These are phyloP conservation scores for Eospalax fontanierii DNA, from an alignment of 2,797 vertebrate species.

Conservation along the genomic window DNA sequence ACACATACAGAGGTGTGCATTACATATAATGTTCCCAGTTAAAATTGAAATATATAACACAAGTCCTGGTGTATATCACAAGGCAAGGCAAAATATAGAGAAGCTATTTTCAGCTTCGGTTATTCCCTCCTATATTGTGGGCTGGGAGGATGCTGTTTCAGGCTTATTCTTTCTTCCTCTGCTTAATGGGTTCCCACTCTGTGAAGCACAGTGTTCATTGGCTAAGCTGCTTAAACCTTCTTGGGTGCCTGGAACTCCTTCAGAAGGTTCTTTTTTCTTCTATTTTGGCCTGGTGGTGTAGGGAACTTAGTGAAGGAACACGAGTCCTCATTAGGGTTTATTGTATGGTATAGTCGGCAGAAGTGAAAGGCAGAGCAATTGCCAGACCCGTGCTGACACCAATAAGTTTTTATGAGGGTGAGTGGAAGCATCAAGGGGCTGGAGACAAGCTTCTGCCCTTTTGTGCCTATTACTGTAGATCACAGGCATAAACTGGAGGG, in stretches of 20 bases:
- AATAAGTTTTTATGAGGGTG: constrained; percentile 84
- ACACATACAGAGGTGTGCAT: not conserved
- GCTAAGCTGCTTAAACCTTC: constrained; percentile 46
- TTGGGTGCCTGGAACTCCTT: constrained; percentile 17
- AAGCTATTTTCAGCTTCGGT: constrained; percentile 40
- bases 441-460: constrained; percentile 80
- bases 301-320: constrained; percentile 54
- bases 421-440: constrained; percentile 81
- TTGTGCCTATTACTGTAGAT: constrained; percentile 86
- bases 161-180: constrained; percentile 1
- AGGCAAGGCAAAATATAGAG: constrained; percentile 64
- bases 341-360: constrained; percentile 36
- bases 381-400: constrained; percentile 77
- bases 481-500: constrained; percentile 76
- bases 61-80: constrained; percentile 15
- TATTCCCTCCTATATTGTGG: not conserved
- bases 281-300: constrained; percentile 53
- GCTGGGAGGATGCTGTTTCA: not conserved
- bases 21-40: not conserved
- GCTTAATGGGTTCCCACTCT: constrained; percentile 54
- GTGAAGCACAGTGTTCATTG: not conserved
- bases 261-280: constrained; percentile 35
- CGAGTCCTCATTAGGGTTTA: constrained; percentile 81
- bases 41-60: not conserved
- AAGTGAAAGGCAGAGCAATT: constrained; percentile 72